phyloP scores from a whole-genome alignment of 2,113 vertebrate species.

The Platanista minor region DNA sequence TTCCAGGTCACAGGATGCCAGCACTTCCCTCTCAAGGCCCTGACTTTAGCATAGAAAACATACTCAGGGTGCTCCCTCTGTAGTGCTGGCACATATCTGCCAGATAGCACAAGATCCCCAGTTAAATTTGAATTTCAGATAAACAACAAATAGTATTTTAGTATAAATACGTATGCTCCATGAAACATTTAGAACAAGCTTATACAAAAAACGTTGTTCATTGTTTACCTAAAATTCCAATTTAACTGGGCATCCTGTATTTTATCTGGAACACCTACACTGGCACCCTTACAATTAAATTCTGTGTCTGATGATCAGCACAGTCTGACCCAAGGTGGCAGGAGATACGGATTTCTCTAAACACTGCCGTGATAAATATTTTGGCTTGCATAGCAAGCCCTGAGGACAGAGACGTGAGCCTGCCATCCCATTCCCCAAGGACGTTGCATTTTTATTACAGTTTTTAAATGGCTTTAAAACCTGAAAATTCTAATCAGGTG shows the following conservation, averaged over 20 bases:
- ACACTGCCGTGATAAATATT: rapidly evolving
- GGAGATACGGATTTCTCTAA: background rate
- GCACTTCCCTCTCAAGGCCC: background rate
- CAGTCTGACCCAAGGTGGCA: background rate
- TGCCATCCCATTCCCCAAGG: rapidly evolving
- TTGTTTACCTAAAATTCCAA: background rate
- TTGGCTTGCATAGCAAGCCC: rapidly evolving
- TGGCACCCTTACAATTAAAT: background rate
- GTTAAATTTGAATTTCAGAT: background rate
- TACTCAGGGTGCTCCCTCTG: background rate
- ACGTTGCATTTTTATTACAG: background rate
- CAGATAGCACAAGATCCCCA: background rate
- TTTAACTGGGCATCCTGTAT: background rate
- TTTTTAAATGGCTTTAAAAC: background rate
- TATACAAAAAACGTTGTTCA: background rate
- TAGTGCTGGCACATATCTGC: rapidly evolving
- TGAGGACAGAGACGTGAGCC: no score
- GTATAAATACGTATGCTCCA: background rate
- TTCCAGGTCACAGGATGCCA: background rate
- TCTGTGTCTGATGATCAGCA: background rate
- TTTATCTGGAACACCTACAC: background rate
- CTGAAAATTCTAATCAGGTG: background rate
- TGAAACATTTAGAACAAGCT: background rate
- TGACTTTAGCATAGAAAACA: background rate
- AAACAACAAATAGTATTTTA: background rate